Percentiles rank a stretch among this genome's conserved stretches.
These are phyloP conservation scores for Drosophila setosimentum DNA, from an alignment of 2,888 invertebrate genomes.

Conservation along the genomic window DNA sequence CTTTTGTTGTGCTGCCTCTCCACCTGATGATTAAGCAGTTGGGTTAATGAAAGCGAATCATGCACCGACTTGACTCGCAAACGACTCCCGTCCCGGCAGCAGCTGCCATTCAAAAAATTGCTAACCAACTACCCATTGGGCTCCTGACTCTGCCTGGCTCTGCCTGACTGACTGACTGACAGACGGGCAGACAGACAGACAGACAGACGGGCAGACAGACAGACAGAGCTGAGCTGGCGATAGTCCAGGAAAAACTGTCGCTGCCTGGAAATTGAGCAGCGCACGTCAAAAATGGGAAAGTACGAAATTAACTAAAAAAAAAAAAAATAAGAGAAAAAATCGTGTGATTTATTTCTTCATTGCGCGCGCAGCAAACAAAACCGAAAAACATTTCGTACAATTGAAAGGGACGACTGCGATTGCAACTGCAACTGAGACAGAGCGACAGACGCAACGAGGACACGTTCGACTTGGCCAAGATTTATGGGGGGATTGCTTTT, in stretches of 20 bases:
- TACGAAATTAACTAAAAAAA: slow-evolving; percentile 75
- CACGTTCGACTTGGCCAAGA: slow-evolving; percentile 55
- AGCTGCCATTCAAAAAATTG: slow-evolving; percentile 58
- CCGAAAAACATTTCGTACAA: slow-evolving; percentile 36
- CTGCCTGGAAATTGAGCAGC: slow-evolving; percentile 61
- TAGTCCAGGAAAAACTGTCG: slow-evolving; percentile 68
- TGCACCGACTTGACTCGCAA: slow-evolving; percentile 52
- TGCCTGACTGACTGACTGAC: slow-evolving; percentile 18
- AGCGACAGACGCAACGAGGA: slow-evolving; percentile 36
- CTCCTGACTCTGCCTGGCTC: slow-evolving; percentile 11
- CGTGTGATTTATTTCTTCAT: slow-evolving; percentile 81
- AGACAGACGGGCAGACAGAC: slow-evolving; percentile 2
- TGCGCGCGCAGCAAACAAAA: slow-evolving; percentile 40
- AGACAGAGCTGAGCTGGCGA: slow-evolving; percentile 22
- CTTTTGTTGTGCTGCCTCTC: slow-evolving; percentile 11
- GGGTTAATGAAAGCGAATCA: slow-evolving; percentile 79
- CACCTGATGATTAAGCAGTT: slow-evolving; percentile 77
- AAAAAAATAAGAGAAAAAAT: no score
- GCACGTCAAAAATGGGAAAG: slow-evolving; percentile 79
- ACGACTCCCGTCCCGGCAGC: slow-evolving; percentile 39
- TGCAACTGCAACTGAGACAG: slow-evolving; percentile 1
- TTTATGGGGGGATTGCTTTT: slow-evolving; percentile 44
- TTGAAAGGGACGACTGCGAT: slow-evolving; percentile 61
- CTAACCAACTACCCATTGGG: slow-evolving; percentile 37
- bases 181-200: slow-evolving; percentile 31